These are phyloP conservation scores for Pteria penguin DNA, from an alignment of 2,888 invertebrate genomes.

Conservation along the genomic window DNA sequence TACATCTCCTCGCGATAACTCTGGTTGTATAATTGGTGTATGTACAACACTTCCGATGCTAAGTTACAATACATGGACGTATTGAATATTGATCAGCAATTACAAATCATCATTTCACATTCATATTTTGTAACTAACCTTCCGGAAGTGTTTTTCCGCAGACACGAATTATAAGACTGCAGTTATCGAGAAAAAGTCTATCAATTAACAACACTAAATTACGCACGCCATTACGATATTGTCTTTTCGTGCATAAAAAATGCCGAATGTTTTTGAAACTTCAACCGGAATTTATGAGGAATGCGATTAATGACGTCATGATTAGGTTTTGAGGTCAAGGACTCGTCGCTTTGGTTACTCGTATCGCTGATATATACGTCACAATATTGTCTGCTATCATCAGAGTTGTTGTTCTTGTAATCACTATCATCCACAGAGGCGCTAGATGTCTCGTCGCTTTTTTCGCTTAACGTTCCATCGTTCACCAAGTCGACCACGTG, in stretches of 20 bases:
- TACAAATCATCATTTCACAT: too few species aligned
- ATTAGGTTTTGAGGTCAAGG: neutral
- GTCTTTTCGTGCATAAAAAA: slow-evolving; percentile 5
- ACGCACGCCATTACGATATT: too few species aligned
- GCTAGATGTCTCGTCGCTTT: neutral
- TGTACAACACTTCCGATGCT: too few species aligned
- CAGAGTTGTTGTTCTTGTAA: neutral
- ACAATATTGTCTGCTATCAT: neutral
- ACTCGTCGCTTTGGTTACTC: neutral
- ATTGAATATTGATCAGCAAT: too few species aligned
- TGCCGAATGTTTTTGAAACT: slow-evolving; percentile 29
- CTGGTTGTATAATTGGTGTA: too few species aligned
- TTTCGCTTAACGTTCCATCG: neutral
- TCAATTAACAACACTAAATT: too few species aligned
- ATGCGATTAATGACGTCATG: neutral
- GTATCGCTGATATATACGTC: neutral
- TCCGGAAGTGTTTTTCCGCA: too few species aligned
- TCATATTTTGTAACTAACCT: too few species aligned
- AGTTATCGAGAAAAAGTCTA: too few species aligned
- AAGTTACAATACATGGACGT: too few species aligned
- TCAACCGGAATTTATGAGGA: slow-evolving; percentile 33
- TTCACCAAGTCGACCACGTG: neutral
- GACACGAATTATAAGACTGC: too few species aligned
- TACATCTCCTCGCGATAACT: too few species aligned
- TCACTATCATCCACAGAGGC: neutral